A percentile compares a stretch with the other conserved stretches of the same genome.
phyloP scores from a whole-genome alignment of 2,113 vertebrate genomes.

The Fulica atra region DNA sequence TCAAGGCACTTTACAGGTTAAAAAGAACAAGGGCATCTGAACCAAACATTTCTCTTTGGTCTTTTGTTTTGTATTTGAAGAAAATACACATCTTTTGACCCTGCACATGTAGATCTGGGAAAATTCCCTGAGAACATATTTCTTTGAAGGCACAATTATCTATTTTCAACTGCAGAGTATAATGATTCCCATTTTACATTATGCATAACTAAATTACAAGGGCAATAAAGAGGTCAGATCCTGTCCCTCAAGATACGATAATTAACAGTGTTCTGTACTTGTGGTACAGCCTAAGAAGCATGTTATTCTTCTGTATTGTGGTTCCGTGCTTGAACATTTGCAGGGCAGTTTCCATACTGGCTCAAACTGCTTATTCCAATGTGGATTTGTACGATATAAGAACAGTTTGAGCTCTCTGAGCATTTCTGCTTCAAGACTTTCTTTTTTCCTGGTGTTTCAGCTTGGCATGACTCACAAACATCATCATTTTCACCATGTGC shows the following conservation, averaged over 20 bases:
- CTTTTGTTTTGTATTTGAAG: not conserved
- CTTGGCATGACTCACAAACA: not conserved
- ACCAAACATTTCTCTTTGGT: not conserved
- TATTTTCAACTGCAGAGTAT: constrained; percentile 15
- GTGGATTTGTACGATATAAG: not conserved
- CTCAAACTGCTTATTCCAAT: not conserved
- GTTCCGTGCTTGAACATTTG: not conserved
- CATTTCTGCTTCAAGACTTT: not conserved
- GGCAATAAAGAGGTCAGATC: not conserved
- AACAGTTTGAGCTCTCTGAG: not conserved
- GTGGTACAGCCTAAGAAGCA: not conserved
- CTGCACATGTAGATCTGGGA: not conserved
- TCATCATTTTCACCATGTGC: not conserved
- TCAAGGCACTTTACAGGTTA: not conserved
- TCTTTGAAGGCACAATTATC: constrained; percentile 9
- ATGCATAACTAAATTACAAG: constrained; percentile 5
- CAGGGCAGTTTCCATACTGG: not conserved
- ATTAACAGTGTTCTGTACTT: not conserved
- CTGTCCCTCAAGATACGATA: not conserved
- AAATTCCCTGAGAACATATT: not conserved
- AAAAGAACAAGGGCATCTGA: not conserved
- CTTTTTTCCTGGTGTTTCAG: rapidly evolving
- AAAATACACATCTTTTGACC: constrained; percentile 22
- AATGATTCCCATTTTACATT: constrained; percentile 28
- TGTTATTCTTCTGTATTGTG: not conserved